phyloP scores from a whole-genome alignment of 2,113 vertebrate genomes.

The Lamprologus speciosus region DNA sequence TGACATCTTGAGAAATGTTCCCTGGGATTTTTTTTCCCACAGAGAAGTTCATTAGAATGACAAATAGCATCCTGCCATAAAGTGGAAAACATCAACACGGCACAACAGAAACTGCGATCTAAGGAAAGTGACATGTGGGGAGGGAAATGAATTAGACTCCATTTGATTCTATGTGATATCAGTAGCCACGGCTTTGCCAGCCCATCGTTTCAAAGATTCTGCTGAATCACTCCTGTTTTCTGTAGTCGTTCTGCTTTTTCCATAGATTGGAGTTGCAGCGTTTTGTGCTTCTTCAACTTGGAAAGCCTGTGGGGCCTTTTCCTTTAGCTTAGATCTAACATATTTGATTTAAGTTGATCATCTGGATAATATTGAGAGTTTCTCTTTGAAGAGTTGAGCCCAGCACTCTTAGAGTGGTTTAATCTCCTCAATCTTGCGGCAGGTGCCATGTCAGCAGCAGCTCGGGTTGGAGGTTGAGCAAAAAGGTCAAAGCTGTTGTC shows the following conservation, averaged over 20 bases:
- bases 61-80: constrained; percentile 71
- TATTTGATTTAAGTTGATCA: constrained; percentile 51
- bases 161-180: constrained; percentile 67
- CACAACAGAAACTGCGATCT: constrained; percentile 67
- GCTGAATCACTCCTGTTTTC: constrained; percentile 64
- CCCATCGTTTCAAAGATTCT: constrained; percentile 44
- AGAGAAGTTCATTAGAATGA: constrained; percentile 77
- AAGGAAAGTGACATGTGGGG: constrained; percentile 67
- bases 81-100: constrained; percentile 71
- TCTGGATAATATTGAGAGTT: constrained; percentile 30
- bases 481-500: constrained; percentile 46
- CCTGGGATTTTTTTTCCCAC: constrained; percentile 66
- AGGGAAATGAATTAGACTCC: constrained; percentile 69
- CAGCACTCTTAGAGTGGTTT: constrained; percentile 19
- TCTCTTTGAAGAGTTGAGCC: constrained; percentile 53
- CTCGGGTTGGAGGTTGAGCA: constrained; percentile 31
- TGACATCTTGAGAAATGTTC: constrained; percentile 73
- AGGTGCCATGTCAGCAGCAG: constrained; percentile 52
- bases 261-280: constrained; percentile 5
- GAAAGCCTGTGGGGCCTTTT: constrained; percentile 21
- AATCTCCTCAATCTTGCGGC: constrained; percentile 51
- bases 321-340: constrained; percentile 35
- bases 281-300: constrained; percentile 26
- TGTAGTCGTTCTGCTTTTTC: not conserved
- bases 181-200: constrained; percentile 25